phyloP scores from a whole-genome alignment of 2,888 invertebrate genomes.

The Chloroclystis v-ata region DNA sequence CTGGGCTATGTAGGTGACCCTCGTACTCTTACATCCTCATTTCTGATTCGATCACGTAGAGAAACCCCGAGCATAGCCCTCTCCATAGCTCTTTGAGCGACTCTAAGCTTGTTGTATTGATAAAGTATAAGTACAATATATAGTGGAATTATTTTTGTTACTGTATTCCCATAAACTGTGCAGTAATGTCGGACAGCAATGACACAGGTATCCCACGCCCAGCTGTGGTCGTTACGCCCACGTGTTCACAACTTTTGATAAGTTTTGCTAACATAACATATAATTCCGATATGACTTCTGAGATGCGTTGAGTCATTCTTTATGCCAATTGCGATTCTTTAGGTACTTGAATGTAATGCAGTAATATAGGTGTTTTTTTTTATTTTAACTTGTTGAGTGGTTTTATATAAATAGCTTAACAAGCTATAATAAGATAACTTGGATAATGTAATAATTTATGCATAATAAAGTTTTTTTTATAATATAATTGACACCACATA shows the following conservation, averaged over 20 bases:
- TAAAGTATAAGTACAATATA: not conserved
- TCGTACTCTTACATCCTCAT: no score
- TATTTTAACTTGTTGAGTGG: no score
- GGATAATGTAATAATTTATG: no score
- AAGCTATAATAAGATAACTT: no score
- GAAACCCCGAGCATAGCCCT: no score
- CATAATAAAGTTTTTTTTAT: no score
- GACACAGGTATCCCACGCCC: constrained; percentile 22
- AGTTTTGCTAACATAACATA: constrained; percentile 21
- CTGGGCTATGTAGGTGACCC: no score
- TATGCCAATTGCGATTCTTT: not conserved
- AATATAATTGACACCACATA: no score
- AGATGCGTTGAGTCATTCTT: constrained; percentile 9
- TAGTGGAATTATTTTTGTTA: not conserved
- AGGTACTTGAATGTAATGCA: not conserved
- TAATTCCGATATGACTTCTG: constrained; percentile 7
- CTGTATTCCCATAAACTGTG: constrained; percentile 1
- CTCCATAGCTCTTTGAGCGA: no score
- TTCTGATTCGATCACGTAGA: no score
- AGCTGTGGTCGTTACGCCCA: constrained; percentile 20
- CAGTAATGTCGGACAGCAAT: constrained; percentile 13
- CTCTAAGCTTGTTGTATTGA: not conserved
- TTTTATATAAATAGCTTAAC: no score
- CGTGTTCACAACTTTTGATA: constrained; percentile 24
- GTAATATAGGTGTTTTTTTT: no score